phyloP scores from a whole-genome alignment of 64 coral and sea anemone species.

The Anthopleura sola region DNA sequence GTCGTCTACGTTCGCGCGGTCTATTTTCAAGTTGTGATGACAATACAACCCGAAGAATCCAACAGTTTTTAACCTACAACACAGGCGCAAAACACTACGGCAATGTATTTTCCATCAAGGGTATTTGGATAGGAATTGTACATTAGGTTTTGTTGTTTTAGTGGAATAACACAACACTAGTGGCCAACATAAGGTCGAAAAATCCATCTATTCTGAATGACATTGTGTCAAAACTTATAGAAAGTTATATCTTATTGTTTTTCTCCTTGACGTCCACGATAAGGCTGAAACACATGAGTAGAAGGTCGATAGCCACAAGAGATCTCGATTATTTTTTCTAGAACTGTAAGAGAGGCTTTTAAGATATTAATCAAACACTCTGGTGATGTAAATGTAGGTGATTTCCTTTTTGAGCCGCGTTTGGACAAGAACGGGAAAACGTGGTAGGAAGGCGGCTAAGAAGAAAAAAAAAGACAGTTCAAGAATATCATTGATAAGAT shows the following conservation, averaged over 20 bases:
- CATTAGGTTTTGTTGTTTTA: background rate
- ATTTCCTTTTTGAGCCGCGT: background rate
- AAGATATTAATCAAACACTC: background rate
- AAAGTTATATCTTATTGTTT: background rate
- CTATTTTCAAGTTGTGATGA: background rate
- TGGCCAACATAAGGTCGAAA: background rate
- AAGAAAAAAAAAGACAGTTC: background rate
- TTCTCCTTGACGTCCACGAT: background rate
- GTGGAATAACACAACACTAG: background rate
- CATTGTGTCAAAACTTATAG: background rate
- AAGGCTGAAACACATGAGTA: background rate
- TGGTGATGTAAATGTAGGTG: background rate
- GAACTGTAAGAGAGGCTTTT: background rate
- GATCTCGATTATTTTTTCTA: background rate
- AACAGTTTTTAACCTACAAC: background rate
- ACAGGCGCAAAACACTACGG: background rate
- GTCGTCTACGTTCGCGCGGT: background rate
- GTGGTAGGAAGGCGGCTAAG: background rate
- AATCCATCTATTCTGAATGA: background rate
- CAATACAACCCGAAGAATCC: background rate
- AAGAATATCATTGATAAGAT: background rate
- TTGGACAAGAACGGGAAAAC: background rate
- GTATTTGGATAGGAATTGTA: constrained; percentile 1
- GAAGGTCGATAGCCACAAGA: background rate
- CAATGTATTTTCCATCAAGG: background rate